Conservation (phyloP, 2,113 vertebrate genomes). For the Ursus arctos region DNA sequence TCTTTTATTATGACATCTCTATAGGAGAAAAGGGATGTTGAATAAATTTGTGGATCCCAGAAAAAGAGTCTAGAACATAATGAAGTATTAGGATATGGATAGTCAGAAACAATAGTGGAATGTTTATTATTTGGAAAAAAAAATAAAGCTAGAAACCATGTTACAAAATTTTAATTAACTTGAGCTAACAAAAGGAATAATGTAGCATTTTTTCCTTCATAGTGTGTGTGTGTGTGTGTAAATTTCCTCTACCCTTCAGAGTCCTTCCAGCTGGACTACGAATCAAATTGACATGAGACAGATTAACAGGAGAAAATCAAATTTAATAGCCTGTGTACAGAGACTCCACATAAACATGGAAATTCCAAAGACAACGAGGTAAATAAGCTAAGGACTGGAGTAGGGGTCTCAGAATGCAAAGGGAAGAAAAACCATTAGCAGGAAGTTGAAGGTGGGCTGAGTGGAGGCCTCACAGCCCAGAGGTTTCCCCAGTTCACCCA, state of each 20-base stretch:
- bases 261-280: neutral
- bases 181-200: neutral
- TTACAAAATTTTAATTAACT: neutral
- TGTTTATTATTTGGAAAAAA: conserved; percentile 22
- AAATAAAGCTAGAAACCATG: neutral
- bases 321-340: neutral
- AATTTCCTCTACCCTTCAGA: neutral
- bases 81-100: neutral
- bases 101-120: neutral
- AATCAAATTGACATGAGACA: neutral
- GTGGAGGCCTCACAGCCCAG: neutral
- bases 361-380: neutral
- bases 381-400: neutral
- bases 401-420: neutral
- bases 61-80: neutral
- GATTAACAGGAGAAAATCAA: neutral
- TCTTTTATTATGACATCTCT: neutral
- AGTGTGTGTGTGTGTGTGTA: neutral
- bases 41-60: neutral
- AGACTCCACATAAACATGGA: neutral
- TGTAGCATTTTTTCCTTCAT: neutral
- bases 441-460: neutral
- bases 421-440: neutral
- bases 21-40: neutral
- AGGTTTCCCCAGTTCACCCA: neutral